Evolutionary conservation across 2,113 vertebrate genomes (phyloP).

Genomic region (Neotragus moschatus): DNA sequence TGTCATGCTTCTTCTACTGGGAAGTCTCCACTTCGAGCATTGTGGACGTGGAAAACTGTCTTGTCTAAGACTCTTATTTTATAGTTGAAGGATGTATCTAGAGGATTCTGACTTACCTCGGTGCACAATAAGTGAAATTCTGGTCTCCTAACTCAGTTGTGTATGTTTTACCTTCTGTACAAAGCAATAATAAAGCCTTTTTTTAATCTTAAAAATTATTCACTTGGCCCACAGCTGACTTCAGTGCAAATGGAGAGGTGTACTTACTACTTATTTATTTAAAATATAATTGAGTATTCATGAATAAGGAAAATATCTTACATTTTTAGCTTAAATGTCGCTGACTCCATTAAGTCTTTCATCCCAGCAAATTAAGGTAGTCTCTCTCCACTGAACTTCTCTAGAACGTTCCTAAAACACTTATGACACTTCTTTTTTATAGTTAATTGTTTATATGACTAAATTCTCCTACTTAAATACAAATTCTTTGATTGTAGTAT

Average conservation of each 20-base stretch:
- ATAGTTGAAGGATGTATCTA: not conserved
- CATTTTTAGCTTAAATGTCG: not conserved
- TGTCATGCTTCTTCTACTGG: not conserved
- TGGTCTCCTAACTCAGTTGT: not conserved
- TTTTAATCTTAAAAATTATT: not conserved
- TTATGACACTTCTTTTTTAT: not conserved
- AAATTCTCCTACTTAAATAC: not conserved
- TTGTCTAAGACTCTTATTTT: not conserved
- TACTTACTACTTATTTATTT: not conserved
- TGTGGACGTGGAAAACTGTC: not conserved
- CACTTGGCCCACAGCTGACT: not conserved
- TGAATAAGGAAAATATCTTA: not conserved
- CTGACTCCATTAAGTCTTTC: not conserved
- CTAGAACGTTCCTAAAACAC: not conserved
- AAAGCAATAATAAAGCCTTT: not conserved
- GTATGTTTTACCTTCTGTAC: not conserved
- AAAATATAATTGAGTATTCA: not conserved
- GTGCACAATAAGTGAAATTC: not conserved
- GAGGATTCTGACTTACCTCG: not conserved
- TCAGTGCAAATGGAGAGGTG: not conserved
- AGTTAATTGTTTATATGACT: not conserved
- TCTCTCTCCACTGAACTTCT: not conserved
- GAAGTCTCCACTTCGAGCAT: not conserved
- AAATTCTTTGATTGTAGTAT: not conserved
- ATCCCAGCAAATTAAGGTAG: not conserved